These are phyloP conservation scores for Heliconius nattereri DNA, from an alignment of 1,140 invertebrate genomes.

Conservation along the genomic window DNA sequence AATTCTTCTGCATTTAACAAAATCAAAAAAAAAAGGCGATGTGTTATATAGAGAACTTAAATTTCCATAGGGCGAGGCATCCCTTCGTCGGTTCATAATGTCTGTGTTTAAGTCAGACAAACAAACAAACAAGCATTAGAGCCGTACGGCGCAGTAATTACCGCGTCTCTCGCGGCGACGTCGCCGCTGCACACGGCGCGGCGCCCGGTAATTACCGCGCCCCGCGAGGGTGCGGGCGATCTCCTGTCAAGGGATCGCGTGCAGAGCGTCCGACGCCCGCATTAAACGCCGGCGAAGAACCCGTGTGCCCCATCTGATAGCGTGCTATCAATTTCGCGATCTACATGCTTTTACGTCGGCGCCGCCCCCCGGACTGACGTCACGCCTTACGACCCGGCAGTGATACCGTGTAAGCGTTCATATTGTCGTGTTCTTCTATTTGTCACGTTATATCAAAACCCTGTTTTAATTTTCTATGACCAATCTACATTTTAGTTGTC, in stretches of 20 bases:
- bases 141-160: slow-evolving; percentile 55
- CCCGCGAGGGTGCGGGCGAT: slow-evolving; percentile 65
- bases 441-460: too few species aligned
- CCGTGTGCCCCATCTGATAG: slow-evolving; percentile 79
- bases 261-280: slow-evolving; percentile 67
- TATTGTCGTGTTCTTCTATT: too few species aligned
- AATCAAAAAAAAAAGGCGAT: too few species aligned
- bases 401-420: slow-evolving; percentile 56
- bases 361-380: slow-evolving; percentile 72
- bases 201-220: slow-evolving; percentile 70
- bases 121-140: slow-evolving; percentile 39
- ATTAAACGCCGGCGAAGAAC: slow-evolving; percentile 79
- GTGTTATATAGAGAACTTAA: too few species aligned
- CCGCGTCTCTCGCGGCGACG: slow-evolving; percentile 60
- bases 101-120: not conserved
- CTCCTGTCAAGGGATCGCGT: slow-evolving; percentile 78
- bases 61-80: too few species aligned
- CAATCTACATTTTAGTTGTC: slow-evolving; percentile 65
- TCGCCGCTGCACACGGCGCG: slow-evolving; percentile 67
- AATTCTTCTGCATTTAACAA: too few species aligned
- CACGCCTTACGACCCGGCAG: slow-evolving; percentile 68
- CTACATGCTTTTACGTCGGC: slow-evolving; percentile 79
- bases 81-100: too few species aligned
- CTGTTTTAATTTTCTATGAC: not conserved
- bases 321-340: slow-evolving; percentile 81